phyloP scores from a whole-genome alignment of 2,113 vertebrate genomes.

The Bos javanicus region DNA sequence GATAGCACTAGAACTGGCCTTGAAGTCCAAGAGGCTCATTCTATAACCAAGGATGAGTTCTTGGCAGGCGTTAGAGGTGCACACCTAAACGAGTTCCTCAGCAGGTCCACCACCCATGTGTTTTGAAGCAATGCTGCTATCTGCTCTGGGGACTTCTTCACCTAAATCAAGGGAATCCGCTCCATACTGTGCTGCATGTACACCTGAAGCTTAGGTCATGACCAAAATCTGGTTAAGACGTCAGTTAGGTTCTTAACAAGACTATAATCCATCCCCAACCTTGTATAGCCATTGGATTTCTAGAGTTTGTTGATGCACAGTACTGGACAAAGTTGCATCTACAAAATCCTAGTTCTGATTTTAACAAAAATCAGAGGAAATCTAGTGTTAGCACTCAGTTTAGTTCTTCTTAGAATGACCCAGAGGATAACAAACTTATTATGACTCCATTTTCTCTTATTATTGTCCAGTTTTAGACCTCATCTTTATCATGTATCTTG shows the following conservation, averaged over 20 bases:
- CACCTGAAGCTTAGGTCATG: not conserved
- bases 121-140: not conserved
- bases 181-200: accelerated
- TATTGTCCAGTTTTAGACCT: slow-evolving; percentile 11
- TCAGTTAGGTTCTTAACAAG: not conserved
- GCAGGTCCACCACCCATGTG: too few relatives aligned
- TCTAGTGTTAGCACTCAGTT: not conserved
- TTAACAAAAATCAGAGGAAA: not conserved
- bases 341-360: not conserved
- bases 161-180: not conserved
- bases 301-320: not conserved
- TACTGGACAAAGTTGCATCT: not conserved
- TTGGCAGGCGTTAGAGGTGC: not conserved
- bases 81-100: not conserved
- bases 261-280: not conserved
- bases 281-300: not conserved
- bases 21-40: not conserved
- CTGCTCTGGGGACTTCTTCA: not conserved
- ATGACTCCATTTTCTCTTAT: slow-evolving; percentile 8
- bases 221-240: not conserved
- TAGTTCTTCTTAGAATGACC: not conserved
- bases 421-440: not conserved
- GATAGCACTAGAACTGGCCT: not conserved
- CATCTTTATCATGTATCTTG: not conserved
- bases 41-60: not conserved